These are phyloP conservation scores for Euglossa dilemma DNA, from an alignment of 1,140 invertebrate species.

Conservation along the genomic window DNA sequence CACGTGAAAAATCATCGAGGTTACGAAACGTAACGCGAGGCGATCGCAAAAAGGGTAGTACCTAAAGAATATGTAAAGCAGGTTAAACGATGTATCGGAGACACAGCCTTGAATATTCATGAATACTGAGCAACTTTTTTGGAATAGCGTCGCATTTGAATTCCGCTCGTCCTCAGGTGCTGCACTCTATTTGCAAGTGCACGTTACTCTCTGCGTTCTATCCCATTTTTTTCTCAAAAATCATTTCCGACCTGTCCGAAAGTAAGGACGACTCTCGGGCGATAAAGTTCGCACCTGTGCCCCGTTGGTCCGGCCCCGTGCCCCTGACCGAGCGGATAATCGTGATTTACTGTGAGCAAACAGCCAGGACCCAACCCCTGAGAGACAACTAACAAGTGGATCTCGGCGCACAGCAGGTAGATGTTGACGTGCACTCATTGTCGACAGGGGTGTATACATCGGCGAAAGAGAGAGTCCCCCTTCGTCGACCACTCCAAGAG, in stretches of 20 bases:
- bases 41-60: neutral
- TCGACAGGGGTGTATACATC: neutral
- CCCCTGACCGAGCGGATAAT: slow-evolving; percentile 50
- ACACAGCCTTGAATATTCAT: slow-evolving; percentile 23
- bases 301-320: too few species aligned
- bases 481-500: neutral
- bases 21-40: neutral
- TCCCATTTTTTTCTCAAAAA: too few species aligned
- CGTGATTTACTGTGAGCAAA: slow-evolving; percentile 63
- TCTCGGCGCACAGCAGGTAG: slow-evolving; percentile 64
- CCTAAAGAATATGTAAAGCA: slow-evolving; percentile 20
- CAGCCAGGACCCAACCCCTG: neutral
- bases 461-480: neutral
- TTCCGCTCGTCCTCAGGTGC: neutral
- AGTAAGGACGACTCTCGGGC: neutral
- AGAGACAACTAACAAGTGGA: slow-evolving; percentile 65
- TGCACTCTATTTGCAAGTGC: slow-evolving; percentile 2
- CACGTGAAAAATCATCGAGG: neutral
- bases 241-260: neutral
- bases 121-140: slow-evolving; percentile 30
- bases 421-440: slow-evolving; percentile 61
- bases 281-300: neutral
- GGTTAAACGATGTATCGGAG: slow-evolving; percentile 22
- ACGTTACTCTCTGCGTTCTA: neutral
- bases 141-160: slow-evolving; percentile 27